Conservation (phyloP, 2,113 vertebrate genomes). For the Epinephelus cyanopodus region DNA sequence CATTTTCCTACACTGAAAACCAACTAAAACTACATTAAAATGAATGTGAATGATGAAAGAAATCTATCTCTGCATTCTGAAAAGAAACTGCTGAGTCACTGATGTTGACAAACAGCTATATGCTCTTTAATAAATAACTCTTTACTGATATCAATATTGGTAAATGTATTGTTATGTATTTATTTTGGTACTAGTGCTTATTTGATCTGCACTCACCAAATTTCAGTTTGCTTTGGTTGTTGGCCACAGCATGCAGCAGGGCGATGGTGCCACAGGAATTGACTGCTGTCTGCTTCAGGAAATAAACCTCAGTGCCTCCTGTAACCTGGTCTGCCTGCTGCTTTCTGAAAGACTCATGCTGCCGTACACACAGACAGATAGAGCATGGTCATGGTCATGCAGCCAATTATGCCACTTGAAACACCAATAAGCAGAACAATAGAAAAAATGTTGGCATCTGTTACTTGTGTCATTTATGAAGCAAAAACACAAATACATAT, state of each 20-base stretch:
- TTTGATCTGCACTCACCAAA: conserved; percentile 87
- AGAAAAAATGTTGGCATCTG: neutral
- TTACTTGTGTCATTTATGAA: neutral
- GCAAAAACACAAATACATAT: neutral
- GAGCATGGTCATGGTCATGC: neutral
- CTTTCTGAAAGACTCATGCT: conserved; percentile 95
- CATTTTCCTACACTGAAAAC: neutral
- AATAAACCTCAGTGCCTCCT: conserved; percentile 88
- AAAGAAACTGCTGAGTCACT: conserved; percentile 14
- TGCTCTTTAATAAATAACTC: neutral
- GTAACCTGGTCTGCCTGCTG: conserved; percentile 90
- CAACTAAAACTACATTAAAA: neutral
- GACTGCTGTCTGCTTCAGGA: conserved; percentile 92
- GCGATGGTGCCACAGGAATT: conserved; percentile 97
- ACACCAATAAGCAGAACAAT: neutral
- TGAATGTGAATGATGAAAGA: neutral
- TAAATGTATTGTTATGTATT: neutral
- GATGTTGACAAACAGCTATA: no score
- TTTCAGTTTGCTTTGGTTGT: conserved; percentile 90
- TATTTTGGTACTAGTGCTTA: neutral
- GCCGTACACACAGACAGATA: conserved; percentile 19
- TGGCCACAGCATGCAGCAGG: conserved; percentile 93
- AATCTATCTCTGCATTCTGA: neutral
- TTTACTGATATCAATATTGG: neutral
- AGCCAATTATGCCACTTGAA: neutral